Conservation (phyloP, 2,113 vertebrate genomes). For the Prunella fulvescens region DNA sequence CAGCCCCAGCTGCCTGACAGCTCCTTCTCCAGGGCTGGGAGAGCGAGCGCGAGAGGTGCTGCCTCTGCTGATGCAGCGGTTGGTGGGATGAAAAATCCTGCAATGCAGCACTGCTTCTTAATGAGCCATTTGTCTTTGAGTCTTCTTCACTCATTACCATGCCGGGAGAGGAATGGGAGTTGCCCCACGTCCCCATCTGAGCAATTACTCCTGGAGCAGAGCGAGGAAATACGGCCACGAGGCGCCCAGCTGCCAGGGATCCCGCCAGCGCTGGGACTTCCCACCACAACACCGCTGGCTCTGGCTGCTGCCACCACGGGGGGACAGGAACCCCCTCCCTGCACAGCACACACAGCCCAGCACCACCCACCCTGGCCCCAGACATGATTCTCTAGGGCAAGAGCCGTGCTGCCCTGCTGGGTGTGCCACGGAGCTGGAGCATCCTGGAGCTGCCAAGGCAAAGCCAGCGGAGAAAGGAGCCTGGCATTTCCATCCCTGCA, state of each 20-base stretch:
- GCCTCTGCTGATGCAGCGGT: constrained; percentile 70
- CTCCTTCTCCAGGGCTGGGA: constrained; percentile 49
- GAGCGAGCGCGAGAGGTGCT: constrained; percentile 44
- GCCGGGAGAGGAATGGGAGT: constrained; percentile 60
- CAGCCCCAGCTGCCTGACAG: constrained; percentile 42
- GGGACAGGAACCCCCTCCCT: background rate
- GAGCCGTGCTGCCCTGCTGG: accelerated
- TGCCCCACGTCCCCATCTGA: constrained; percentile 57
- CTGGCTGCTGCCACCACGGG: background rate
- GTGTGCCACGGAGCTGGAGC: background rate
- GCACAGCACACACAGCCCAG: background rate
- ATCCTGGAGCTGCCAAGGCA: background rate
- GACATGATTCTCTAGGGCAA: accelerated
- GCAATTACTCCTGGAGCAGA: constrained; percentile 50
- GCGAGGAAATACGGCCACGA: constrained; percentile 9
- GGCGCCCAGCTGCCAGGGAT: constrained; percentile 40
- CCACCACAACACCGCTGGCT: background rate
- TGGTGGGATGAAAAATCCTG: constrained; percentile 70
- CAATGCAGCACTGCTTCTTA: constrained; percentile 77
- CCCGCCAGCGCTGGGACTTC: background rate
- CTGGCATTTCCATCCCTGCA: background rate
- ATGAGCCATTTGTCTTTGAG: constrained; percentile 74
- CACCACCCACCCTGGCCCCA: background rate
- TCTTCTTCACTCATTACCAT: constrained; percentile 71
- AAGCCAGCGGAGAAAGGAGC: background rate